Evolutionary conservation across 2,888 invertebrate species (phyloP).

Genomic region (Metallyticus violacea): DNA sequence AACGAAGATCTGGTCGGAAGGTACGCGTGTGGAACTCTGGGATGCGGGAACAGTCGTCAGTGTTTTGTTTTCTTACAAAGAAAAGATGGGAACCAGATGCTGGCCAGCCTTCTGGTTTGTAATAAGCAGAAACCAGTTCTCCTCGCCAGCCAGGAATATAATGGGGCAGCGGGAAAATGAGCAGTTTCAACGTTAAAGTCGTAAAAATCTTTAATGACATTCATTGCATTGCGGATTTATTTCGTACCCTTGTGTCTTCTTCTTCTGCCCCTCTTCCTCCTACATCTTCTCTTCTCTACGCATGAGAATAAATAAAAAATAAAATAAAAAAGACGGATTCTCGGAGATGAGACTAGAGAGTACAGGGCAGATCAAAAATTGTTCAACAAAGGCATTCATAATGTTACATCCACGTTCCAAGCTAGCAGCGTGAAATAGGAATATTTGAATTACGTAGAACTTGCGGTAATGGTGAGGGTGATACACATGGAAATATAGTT

Average conservation of each 20-base stretch:
- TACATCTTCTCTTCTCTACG: background rate
- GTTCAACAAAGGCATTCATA: too few species aligned
- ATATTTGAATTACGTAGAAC: too few species aligned
- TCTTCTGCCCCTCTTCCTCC: background rate
- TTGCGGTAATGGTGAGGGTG: too few species aligned
- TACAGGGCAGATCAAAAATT: background rate
- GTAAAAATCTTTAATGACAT: background rate
- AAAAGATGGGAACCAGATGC: background rate
- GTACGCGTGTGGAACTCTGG: too few species aligned
- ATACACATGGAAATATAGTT: too few species aligned
- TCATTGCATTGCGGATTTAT: background rate
- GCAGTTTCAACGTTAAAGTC: background rate
- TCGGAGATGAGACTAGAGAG: conserved; percentile 24
- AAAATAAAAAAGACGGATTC: conserved; percentile 23
- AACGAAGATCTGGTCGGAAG: background rate
- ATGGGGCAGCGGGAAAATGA: background rate
- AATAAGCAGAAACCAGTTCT: background rate
- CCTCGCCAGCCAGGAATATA: background rate
- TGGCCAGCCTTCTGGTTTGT: background rate
- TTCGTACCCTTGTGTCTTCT: background rate
- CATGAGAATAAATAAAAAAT: conserved; percentile 4
- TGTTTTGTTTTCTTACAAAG: background rate
- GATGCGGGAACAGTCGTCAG: too few species aligned
- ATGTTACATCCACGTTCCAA: too few species aligned
- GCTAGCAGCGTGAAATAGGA: too few species aligned